Conservation (phyloP, 2,888 invertebrate genomes). For the Tetropium fuscum region DNA sequence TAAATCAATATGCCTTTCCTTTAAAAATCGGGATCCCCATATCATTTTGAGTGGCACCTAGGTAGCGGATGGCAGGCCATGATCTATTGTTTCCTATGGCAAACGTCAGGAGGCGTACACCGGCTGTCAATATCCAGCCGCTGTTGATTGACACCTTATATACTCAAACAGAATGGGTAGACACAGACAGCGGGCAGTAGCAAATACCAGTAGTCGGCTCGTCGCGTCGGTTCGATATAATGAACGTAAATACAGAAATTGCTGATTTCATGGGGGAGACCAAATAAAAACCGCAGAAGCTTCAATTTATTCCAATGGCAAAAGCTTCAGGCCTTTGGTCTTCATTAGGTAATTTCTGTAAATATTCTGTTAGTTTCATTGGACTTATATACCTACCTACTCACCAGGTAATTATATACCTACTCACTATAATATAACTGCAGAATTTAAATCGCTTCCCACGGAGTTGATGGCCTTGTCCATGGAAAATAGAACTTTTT, state of each 20-base stretch:
- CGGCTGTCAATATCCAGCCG: constrained; percentile 43
- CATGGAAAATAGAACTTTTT: too few species aligned
- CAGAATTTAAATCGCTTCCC: too few species aligned
- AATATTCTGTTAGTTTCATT: too few species aligned
- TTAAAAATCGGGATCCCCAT: constrained; percentile 23
- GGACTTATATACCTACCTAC: too few species aligned
- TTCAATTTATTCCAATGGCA: too few species aligned
- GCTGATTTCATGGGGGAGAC: background rate
- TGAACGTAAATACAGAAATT: constrained; percentile 9
- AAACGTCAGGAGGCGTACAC: constrained; percentile 44
- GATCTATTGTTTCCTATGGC: constrained; percentile 44
- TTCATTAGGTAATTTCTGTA: too few species aligned
- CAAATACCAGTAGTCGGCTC: constrained; percentile 41
- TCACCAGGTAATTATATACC: too few species aligned
- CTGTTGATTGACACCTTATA: constrained; percentile 44
- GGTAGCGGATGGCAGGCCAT: constrained; percentile 32
- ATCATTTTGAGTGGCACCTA: constrained; percentile 32
- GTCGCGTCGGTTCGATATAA: background rate
- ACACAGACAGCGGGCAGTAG: constrained; percentile 33
- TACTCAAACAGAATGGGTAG: constrained; percentile 39
- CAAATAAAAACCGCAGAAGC: background rate
- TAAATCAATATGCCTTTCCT: constrained; percentile 30
- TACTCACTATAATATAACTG: too few species aligned
- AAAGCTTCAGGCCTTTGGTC: too few species aligned
- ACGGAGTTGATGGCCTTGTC: too few species aligned